phyloP scores from a whole-genome alignment of 2,113 vertebrate genomes.

The Galemys pyrenaicus region DNA sequence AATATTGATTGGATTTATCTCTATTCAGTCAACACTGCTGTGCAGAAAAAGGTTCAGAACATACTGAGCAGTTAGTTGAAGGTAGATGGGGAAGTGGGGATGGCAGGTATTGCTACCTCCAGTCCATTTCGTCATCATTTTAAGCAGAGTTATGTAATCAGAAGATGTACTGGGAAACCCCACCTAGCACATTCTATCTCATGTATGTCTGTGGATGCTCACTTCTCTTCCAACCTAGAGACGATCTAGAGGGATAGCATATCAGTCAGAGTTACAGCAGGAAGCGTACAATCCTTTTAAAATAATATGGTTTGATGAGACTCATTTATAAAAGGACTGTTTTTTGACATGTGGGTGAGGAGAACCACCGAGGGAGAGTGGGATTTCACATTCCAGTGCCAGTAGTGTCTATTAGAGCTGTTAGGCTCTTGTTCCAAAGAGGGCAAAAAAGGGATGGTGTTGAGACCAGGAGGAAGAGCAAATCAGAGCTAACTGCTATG shows the following conservation, averaged over 20 bases:
- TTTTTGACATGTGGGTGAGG: background rate
- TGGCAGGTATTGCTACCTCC: background rate
- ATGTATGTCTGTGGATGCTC: background rate
- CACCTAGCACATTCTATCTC: background rate
- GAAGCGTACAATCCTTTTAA: background rate
- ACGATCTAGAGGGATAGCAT: background rate
- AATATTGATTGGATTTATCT: background rate
- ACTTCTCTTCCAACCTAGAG: background rate
- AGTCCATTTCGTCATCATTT: background rate
- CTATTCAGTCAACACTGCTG: background rate
- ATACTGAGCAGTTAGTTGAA: background rate
- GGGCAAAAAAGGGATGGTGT: background rate
- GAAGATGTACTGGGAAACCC: background rate
- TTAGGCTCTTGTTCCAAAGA: background rate
- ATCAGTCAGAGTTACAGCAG: background rate
- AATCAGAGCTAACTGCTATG: background rate
- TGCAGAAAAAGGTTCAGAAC: background rate
- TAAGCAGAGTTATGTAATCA: too few species aligned
- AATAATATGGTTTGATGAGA: background rate
- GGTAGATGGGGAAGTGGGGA: background rate
- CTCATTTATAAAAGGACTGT: background rate
- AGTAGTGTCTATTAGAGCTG: background rate
- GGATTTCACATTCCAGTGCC: background rate
- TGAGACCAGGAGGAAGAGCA: background rate
- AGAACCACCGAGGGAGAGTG: background rate